Percentiles rank a stretch among this genome's conserved stretches.
Evolutionary conservation across 1,140 invertebrate species (phyloP).

Genomic region (Andricus grossulariae): DNA sequence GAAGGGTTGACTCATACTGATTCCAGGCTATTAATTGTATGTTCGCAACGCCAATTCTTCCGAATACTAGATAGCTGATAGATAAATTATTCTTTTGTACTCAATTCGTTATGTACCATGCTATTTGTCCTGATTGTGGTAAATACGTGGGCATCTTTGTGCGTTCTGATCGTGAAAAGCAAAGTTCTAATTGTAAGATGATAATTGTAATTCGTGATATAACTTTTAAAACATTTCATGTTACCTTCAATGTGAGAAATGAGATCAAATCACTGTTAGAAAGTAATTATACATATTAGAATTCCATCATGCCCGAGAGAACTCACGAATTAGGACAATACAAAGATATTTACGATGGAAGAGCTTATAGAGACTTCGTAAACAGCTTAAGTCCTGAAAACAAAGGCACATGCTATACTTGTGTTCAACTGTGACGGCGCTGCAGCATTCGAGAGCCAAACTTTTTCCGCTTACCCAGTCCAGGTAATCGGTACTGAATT

Average conservation of each 20-base stretch:
- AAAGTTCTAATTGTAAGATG: neutral
- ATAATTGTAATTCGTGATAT: conserved; percentile 33
- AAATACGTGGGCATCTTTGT: conserved; percentile 32
- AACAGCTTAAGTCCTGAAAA: conserved; percentile 19
- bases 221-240: conserved; percentile 33
- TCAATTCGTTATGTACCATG: conserved; percentile 32
- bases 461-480: conserved; percentile 38
- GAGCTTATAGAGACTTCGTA: conserved; percentile 24
- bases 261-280: conserved; percentile 32
- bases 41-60: neutral
- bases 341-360: conserved; percentile 37
- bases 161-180: neutral
- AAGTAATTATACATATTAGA: conserved; percentile 36
- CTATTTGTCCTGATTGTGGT: conserved; percentile 33
- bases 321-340: neutral
- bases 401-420: conserved; percentile 26
- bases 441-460: conserved; percentile 37
- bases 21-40: conserved; percentile 18
- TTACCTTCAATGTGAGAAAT: conserved; percentile 28
- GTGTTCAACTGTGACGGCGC: conserved; percentile 42
- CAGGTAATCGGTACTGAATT: conserved; percentile 44
- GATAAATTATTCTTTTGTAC: too few species aligned
- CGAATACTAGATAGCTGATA: too few species aligned
- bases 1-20: neutral
- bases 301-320: conserved; percentile 23